Evolutionary conservation across 2,797 vertebrate species (phyloP), one percentile per base, ranked within the genome.

Genomic region (Malacoraja senta): DNA sequence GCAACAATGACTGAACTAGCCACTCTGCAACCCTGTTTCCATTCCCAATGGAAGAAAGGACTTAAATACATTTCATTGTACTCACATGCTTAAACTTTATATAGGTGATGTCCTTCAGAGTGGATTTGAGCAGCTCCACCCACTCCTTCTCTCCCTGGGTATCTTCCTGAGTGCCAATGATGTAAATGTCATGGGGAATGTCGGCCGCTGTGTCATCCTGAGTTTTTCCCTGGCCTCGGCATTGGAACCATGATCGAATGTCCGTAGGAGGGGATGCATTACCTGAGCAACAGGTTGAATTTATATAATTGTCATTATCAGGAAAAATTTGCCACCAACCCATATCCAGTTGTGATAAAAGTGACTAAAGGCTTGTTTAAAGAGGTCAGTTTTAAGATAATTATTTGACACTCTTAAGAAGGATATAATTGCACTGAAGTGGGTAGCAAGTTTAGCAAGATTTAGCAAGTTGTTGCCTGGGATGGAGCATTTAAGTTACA

Each of bases 161-260:
- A 94, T 99, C 98, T 95, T 99, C 99, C 95, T 99, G 99, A 21
- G 98, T 98, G 93, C 99, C 98, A 58, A 99, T 98, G 78, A 99
- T 98, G 0, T 99, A 99, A 94, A 99, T 97, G 94, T 99, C 99
- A 61, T 99, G 98, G 29, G 98, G 98, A 94, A 99, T 99, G 93
- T 99, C 98, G 94, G 98, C 98, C 0, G 99, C 98, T 0, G 98
- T 99, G 95, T 99, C 99, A 8, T 99, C 99, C 6, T 95, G 96
- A 0, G 98, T 99, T 96, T 97, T 99, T 63, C 99, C 98, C 94
- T 98, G 98, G 77, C 99, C 99, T 94, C 98, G 99, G 94, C 98
- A 99, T 95, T 98, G 98, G 96, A 99, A 99, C 98, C 99, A 99
- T 93, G 99, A 98, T 93, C 95, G 97, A 94, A 99, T 98, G 96